phyloP scores from a whole-genome alignment of 1,140 invertebrate species.

The Zaprionus tsacasi region DNA sequence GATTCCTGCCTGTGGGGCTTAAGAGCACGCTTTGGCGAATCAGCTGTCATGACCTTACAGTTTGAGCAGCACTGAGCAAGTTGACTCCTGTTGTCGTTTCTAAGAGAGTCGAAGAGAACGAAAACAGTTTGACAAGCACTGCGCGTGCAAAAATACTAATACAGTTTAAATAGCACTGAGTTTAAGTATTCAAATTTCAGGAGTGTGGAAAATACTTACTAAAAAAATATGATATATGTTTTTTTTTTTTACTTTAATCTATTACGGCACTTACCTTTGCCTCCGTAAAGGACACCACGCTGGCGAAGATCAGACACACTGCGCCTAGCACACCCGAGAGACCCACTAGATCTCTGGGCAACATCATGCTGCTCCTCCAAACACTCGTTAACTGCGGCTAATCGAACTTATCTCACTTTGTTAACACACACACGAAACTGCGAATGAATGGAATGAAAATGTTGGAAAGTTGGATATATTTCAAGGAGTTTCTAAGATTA shows the following conservation, averaged over 20 bases:
- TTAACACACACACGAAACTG: slow-evolving; percentile 76
- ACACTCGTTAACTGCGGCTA: slow-evolving; percentile 29
- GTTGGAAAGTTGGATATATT: slow-evolving; percentile 4
- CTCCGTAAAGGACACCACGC: slow-evolving; percentile 62
- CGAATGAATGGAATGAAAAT: slow-evolving; percentile 56
- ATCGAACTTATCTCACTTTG: slow-evolving; percentile 42
- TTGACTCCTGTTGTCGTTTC: not conserved
- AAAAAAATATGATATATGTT: no score
- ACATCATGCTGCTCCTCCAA: slow-evolving; percentile 56
- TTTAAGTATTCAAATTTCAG: no score
- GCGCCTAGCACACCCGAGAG: slow-evolving; percentile 78
- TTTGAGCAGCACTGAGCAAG: not conserved
- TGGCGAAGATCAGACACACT: slow-evolving; percentile 55
- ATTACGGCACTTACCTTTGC: slow-evolving; percentile 70
- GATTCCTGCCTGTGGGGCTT: not conserved
- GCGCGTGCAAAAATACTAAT: not conserved
- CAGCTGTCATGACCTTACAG: slow-evolving; percentile 15
- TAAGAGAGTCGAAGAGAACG: not conserved
- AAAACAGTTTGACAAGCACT: slow-evolving; percentile 10
- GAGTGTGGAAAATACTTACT: no score
- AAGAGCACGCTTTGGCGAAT: slow-evolving; percentile 6
- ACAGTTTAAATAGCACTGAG: slow-evolving; percentile 35
- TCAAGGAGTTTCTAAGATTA: not conserved
- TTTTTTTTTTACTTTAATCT: not conserved
- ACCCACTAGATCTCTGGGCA: slow-evolving; percentile 79